Conservation (phyloP, 2,113 vertebrate genomes). For the Onychorhynchus coronatus region DNA sequence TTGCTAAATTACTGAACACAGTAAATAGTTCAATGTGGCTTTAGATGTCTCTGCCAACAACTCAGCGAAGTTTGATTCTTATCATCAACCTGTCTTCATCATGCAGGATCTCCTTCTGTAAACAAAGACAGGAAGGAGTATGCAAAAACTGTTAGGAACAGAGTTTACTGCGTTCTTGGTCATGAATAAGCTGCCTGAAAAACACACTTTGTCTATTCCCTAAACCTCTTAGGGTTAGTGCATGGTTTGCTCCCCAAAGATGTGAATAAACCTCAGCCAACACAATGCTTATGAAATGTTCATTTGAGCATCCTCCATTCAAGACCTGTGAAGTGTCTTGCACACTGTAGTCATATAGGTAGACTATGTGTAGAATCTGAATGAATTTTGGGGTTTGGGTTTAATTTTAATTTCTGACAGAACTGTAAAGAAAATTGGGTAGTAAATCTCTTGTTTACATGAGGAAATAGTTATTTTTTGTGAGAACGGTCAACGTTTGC, state of each 20-base stretch:
- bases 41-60: background rate
- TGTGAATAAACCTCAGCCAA: background rate
- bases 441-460: background rate
- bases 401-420: background rate
- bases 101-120: background rate
- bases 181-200: background rate
- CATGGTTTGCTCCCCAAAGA: background rate
- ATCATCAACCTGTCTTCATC: background rate
- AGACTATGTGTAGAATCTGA: background rate
- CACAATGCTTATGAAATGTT: background rate
- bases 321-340: background rate
- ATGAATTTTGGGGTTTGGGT: background rate
- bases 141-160: background rate
- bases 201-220: background rate
- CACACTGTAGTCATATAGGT: background rate
- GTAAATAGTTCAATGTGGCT: background rate
- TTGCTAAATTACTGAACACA: background rate
- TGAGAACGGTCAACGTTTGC: background rate
- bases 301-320: background rate
- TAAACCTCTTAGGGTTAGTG: background rate
- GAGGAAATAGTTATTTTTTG: background rate
- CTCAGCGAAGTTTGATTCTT: background rate
- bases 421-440: background rate
- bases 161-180: background rate
- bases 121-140: background rate